Evolutionary conservation across 2,888 invertebrate genomes (phyloP).

Genomic region (Acrocera orbiculus): DNA sequence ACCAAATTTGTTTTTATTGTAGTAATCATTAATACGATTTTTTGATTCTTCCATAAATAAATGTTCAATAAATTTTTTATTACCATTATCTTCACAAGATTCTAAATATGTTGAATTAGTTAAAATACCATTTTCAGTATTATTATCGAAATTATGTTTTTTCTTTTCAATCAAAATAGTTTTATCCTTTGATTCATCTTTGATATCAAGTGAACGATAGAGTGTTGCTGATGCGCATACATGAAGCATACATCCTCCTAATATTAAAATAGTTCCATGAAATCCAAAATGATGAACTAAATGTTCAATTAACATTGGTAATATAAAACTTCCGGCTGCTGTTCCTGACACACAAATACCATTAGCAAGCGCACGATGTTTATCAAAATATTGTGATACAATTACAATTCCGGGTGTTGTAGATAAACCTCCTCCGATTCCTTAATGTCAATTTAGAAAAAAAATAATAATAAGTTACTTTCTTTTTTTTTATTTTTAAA

Average conservation of each 20-base stretch:
- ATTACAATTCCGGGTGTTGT: constrained; percentile 68
- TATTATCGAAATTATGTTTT: neutral
- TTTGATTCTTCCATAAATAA: constrained; percentile 30
- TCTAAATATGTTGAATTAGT: constrained; percentile 30
- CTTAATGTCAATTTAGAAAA: constrained; percentile 32
- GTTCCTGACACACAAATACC: constrained; percentile 68
- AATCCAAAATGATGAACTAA: constrained; percentile 52
- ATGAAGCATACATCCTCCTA: constrained; percentile 57
- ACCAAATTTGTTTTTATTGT: constrained; percentile 19
- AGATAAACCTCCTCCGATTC: constrained; percentile 60
- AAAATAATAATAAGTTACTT: constrained; percentile 3
- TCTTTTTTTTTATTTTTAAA: neutral
- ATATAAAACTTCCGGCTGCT: constrained; percentile 60
- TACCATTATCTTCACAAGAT: constrained; percentile 27
- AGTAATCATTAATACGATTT: constrained; percentile 28
- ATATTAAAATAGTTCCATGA: constrained; percentile 49
- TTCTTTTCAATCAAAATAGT: constrained; percentile 1
- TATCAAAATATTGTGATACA: constrained; percentile 63
- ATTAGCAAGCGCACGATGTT: constrained; percentile 59
- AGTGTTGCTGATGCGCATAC: constrained; percentile 54
- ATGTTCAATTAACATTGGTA: constrained; percentile 54
- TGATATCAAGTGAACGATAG: constrained; percentile 37
- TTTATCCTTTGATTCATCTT: constrained; percentile 11
- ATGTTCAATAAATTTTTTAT: constrained; percentile 30
- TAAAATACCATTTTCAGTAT: constrained; percentile 17